Conservation (phyloP, 2,113 vertebrate genomes). For the Rhinoptilus africanus region DNA sequence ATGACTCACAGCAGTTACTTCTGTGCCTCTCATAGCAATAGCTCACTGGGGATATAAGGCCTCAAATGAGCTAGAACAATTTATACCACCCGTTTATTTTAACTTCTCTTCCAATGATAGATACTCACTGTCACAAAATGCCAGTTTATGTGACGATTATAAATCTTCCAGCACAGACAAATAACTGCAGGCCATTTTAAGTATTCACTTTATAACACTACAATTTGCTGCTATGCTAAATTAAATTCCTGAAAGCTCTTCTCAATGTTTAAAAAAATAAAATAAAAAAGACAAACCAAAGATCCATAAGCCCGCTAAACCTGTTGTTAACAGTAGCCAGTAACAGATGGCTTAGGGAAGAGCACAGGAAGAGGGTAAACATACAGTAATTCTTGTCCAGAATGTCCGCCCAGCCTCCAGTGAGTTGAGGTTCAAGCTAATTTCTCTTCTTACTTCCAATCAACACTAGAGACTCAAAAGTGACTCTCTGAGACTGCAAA, state of each 20-base stretch:
- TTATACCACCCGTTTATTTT: conserved; percentile 47
- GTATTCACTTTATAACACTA: not conserved
- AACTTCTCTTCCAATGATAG: conserved; percentile 25
- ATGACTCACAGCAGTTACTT: conserved; percentile 42
- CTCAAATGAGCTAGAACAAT: conserved; percentile 11
- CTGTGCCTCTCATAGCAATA: conserved; percentile 25
- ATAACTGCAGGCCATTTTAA: not conserved
- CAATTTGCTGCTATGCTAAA: not conserved
- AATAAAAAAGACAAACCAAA: not conserved
- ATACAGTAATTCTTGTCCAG: not conserved
- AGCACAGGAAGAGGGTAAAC: not conserved
- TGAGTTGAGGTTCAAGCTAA: not conserved
- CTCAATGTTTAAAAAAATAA: not conserved
- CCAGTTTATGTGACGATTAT: not conserved
- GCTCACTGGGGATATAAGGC: conserved; percentile 17
- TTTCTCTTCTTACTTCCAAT: not conserved
- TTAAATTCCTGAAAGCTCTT: not conserved
- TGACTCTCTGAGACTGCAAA: not conserved
- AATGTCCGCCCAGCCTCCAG: not conserved
- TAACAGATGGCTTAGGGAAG: not conserved
- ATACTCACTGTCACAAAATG: conserved; percentile 13
- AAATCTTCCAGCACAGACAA: not conserved
- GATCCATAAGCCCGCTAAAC: not conserved
- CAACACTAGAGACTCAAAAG: not conserved
- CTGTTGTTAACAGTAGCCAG: not conserved